Evolutionary conservation across 1,140 invertebrate species (phyloP).

Genomic region (Pinna nobilis): DNA sequence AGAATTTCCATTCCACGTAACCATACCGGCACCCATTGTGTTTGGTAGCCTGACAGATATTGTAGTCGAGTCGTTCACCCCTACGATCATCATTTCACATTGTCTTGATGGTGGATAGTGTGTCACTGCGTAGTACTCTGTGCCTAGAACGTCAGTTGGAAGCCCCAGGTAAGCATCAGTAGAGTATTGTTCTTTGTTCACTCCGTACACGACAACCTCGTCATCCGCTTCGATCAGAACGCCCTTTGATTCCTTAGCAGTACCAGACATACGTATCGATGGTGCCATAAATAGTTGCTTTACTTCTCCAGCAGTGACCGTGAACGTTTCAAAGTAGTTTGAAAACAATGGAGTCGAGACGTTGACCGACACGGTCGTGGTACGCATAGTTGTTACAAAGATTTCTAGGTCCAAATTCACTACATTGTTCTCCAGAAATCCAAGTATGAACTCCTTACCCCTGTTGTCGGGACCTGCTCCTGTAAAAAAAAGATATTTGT

Average conservation of each 20-base stretch:
- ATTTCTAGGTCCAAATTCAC: constrained; percentile 36
- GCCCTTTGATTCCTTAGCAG: constrained; percentile 27
- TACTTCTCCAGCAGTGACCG: constrained; percentile 31
- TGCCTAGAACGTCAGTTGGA: constrained; percentile 57
- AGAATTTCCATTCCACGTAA: constrained; percentile 37
- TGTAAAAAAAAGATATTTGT: too few species aligned
- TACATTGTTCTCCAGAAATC: constrained; percentile 24
- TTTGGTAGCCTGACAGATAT: constrained; percentile 31
- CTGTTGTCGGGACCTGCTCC: constrained; percentile 38
- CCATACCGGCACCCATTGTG: background rate
- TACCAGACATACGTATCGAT: constrained; percentile 18
- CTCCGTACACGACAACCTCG: constrained; percentile 59
- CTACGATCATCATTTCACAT: constrained; percentile 42
- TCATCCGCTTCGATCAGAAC: constrained; percentile 43
- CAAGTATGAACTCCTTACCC: constrained; percentile 39
- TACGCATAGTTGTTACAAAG: constrained; percentile 53
- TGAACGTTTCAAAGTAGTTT: constrained; percentile 5
- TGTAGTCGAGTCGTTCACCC: constrained; percentile 34
- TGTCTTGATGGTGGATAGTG: constrained; percentile 45
- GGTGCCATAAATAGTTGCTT: constrained; percentile 30
- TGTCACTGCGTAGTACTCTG: constrained; percentile 58
- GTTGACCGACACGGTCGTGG: constrained; percentile 36
- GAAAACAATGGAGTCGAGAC: constrained; percentile 38
- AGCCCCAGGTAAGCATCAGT: constrained; percentile 64
- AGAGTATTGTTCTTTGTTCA: constrained; percentile 57